Evolutionary conservation across 2,797 vertebrate genomes (phyloP).

Genomic region (Hyperoplus immaculatus): DNA sequence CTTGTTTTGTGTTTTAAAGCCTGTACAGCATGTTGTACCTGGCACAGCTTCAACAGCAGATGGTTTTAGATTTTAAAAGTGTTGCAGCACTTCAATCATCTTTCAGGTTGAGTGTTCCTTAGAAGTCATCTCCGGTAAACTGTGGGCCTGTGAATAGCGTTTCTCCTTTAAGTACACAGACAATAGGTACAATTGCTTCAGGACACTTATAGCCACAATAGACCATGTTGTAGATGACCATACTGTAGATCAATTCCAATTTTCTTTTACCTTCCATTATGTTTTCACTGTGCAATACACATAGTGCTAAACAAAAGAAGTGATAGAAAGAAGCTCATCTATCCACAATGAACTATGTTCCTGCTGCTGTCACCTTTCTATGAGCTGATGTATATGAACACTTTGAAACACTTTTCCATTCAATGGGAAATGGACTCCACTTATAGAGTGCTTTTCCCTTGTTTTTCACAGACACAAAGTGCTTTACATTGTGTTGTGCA

Average conservation of each 20-base stretch:
- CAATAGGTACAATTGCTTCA: neutral
- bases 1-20: no score
- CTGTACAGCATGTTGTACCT: slow-evolving; percentile 16
- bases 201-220: neutral
- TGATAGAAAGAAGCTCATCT: neutral
- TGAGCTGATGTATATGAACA: neutral
- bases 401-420: neutral
- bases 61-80: slow-evolving; percentile 52
- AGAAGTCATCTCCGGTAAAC: slow-evolving; percentile 12
- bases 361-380: neutral
- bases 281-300: neutral
- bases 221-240: neutral
- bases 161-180: neutral
- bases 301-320: neutral
- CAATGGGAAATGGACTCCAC: no score
- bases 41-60: slow-evolving; percentile 52
- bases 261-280: neutral
- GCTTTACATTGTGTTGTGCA: no score
- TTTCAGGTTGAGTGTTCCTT: slow-evolving; percentile 16
- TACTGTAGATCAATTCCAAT: neutral
- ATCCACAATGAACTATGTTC: neutral
- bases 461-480: no score
- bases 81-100: slow-evolving; percentile 52
- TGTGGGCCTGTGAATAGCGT: neutral
- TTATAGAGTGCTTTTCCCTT: no score